Conservation (phyloP, 2,113 vertebrate species). For the Oryctolagus cuniculus region DNA sequence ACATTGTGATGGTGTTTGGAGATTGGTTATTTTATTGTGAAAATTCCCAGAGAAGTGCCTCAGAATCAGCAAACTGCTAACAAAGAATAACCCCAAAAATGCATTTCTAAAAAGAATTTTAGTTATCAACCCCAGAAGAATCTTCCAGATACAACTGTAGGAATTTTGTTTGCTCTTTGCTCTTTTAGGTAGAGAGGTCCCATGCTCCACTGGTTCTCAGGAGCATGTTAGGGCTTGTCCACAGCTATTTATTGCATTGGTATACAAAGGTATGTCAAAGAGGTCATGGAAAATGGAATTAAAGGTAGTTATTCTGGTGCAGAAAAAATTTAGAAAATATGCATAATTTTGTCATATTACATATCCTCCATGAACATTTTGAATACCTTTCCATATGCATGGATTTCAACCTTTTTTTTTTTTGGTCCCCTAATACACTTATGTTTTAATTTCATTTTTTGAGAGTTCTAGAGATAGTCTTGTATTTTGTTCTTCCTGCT, state of each 20-base stretch:
- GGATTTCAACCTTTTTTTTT: too few species aligned
- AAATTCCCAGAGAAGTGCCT: not conserved
- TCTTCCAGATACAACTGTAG: not conserved
- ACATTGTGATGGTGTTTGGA: not conserved
- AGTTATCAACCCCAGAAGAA: not conserved
- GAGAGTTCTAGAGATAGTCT: too few species aligned
- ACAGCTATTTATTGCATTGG: not conserved
- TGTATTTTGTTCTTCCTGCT: not conserved
- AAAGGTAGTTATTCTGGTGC: too few species aligned
- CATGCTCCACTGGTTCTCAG: not conserved
- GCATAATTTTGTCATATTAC: too few species aligned
- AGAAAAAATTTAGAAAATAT: too few species aligned
- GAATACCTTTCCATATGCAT: too few species aligned
- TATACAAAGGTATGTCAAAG: too few species aligned
- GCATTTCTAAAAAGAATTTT: constrained; percentile 21
- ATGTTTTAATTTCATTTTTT: too few species aligned
- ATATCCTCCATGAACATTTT: too few species aligned
- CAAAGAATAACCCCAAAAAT: not conserved
- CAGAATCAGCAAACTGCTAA: not conserved
- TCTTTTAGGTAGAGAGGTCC: not conserved
- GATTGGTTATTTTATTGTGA: not conserved
- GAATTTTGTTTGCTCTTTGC: constrained; percentile 33
- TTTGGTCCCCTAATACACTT: too few species aligned
- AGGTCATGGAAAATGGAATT: too few species aligned
- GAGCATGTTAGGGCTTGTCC: not conserved